phyloP scores from a whole-genome alignment of 2,797 vertebrate genomes.

The Eulemur albifrons region DNA sequence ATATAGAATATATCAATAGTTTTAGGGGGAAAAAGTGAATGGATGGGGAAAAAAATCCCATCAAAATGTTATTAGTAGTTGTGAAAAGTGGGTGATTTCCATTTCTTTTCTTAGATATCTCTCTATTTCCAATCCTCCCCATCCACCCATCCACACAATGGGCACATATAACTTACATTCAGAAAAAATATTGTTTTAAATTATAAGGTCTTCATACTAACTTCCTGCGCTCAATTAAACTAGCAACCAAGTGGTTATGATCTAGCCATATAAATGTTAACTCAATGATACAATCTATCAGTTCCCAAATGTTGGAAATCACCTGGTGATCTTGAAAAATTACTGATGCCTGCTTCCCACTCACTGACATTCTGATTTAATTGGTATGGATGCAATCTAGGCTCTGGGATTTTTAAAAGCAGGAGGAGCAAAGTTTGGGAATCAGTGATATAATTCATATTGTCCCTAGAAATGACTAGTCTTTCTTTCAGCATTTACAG shows the following conservation, averaged over 20 bases:
- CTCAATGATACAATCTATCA: background rate
- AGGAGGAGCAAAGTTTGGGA: background rate
- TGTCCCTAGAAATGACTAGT: background rate
- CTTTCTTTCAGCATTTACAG: background rate
- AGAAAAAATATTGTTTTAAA: slow-evolving; percentile 26
- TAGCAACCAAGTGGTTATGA: background rate
- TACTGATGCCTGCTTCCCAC: background rate
- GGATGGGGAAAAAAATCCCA: background rate
- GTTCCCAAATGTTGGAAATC: background rate
- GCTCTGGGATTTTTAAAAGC: background rate
- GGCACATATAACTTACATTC: background rate
- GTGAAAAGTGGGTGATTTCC: background rate
- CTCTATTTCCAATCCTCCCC: background rate
- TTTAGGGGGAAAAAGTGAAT: background rate
- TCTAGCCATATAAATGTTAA: background rate
- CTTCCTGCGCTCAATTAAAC: background rate
- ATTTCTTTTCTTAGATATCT: background rate
- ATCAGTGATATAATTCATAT: background rate
- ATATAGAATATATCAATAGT: background rate
- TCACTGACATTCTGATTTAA: background rate
- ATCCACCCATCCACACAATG: background rate
- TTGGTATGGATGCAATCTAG: too few species aligned
- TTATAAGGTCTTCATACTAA: background rate
- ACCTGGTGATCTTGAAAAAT: background rate
- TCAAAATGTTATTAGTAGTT: background rate